A percentile compares a stretch with the other conserved stretches of the same genome.
Evolutionary conservation across 2,113 vertebrate genomes (phyloP).

Genomic region (Seriola rivoliana): DNA sequence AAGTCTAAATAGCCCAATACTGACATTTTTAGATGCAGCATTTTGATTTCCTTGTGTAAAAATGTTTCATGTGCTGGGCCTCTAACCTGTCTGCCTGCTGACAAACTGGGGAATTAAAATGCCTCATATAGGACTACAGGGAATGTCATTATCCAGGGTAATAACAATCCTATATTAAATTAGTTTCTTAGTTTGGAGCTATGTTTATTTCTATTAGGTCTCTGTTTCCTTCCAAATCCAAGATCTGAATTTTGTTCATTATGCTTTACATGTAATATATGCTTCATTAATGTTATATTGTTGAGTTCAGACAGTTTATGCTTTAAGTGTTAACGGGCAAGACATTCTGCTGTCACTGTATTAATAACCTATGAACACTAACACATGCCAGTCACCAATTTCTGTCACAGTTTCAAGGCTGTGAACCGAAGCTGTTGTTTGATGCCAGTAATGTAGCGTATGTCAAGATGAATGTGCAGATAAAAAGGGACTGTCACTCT

Average conservation of each 20-base stretch:
- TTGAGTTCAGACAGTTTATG: slow-evolving; percentile 11
- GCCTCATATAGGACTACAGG: not conserved
- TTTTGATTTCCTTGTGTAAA: slow-evolving; percentile 38
- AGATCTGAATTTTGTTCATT: slow-evolving; percentile 8
- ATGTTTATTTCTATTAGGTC: not conserved
- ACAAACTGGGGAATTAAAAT: slow-evolving; percentile 26
- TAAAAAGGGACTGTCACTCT: not conserved
- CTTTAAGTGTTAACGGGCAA: not conserved
- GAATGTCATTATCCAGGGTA: not conserved
- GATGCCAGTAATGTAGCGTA: not conserved
- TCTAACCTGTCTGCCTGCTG: slow-evolving; percentile 33
- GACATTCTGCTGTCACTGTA: slow-evolving; percentile 16
- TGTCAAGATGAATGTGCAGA: not conserved
- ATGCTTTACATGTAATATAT: slow-evolving; percentile 23
- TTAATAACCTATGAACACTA: not conserved
- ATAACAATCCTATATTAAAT: not conserved
- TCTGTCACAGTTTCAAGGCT: not conserved
- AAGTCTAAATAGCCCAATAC: slow-evolving; percentile 7
- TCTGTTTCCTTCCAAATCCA: slow-evolving; percentile 4
- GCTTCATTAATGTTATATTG: slow-evolving; percentile 14
- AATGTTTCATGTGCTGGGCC: slow-evolving; percentile 27
- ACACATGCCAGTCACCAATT: slow-evolving; percentile 1
- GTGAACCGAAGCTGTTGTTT: not conserved
- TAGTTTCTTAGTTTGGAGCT: not conserved
- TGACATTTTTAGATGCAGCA: slow-evolving; percentile 32